Conservation (phyloP, 1,140 invertebrate genomes). For the Magallana ariakensis region DNA sequence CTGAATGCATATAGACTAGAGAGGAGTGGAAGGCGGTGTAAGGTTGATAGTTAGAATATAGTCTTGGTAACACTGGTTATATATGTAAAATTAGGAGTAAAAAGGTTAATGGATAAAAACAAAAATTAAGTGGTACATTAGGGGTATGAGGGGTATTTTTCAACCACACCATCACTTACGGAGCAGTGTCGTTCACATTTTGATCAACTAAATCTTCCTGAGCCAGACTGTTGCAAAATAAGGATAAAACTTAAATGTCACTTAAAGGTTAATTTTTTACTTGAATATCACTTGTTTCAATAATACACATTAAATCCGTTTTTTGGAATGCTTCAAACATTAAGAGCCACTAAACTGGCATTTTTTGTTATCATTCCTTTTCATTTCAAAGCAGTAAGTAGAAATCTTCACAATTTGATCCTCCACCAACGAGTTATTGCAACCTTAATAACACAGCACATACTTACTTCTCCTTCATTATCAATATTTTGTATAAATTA, state of each 20-base stretch:
- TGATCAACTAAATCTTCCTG: constrained; percentile 19
- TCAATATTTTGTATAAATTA: not conserved
- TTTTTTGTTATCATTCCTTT: too few species aligned
- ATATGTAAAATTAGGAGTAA: not conserved
- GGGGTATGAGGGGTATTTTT: not conserved
- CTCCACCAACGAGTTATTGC: not conserved
- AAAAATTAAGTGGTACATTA: not conserved
- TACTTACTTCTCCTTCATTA: constrained; percentile 1
- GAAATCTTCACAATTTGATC: not conserved
- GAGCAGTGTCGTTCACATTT: constrained; percentile 6
- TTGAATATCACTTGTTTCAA: not conserved
- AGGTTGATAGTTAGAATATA: too few species aligned
- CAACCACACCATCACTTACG: not conserved
- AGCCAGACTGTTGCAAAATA: constrained; percentile 28
- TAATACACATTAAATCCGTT: too few species aligned
- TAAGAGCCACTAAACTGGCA: too few species aligned
- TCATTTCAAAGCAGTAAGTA: too few species aligned
- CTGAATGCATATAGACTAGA: too few species aligned
- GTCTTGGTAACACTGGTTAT: not conserved
- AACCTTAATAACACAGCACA: not conserved
- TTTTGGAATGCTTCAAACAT: too few species aligned
- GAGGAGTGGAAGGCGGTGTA: too few species aligned
- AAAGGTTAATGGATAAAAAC: not conserved
- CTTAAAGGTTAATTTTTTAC: not conserved
- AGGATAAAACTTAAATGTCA: constrained; percentile 4